Base-by-base conservation (phyloP, 2,888 invertebrate genomes). In the Cerceris rybyensis region DNA sequence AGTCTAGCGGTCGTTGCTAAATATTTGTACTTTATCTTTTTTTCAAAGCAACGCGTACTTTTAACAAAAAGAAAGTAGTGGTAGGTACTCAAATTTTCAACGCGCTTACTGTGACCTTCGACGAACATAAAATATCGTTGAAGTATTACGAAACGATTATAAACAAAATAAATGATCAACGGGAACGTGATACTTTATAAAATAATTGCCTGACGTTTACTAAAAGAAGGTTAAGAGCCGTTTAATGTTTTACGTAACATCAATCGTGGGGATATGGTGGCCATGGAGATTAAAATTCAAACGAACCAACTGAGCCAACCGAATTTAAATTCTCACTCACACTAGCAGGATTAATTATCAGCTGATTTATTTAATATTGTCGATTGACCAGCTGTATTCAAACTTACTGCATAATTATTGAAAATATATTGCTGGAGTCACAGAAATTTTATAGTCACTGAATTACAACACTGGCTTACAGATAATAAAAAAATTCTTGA, bases 1-100 rank as follows among this genome's bases (percentile, higher is more conserved):
- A 74, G 69, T 67, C 70, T 76, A 77, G 69, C 75, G 85, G 86
- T 85, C 84, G 82, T 87, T 88, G 78, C 87, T 86, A 86, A 86
- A 88, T 85, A 84, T 85, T 88, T 61, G 74, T 69, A 60, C 70
- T 67, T 81, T 64, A 60, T 66, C 70, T 69, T 59, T 80, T 50
- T 65, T 42, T 16, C 1, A 43, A 54, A 4, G 7, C 41, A 5
- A n/a, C 2, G 13, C 58, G 11, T 41, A 7, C 41, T 59, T n/a
- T 59, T 41, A 46, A 8, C 46, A 46, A 46, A 46, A 46, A 46
- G 6, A 5, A 46, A 6, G 1, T 46, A 4, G 28, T 28, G 4
- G 28, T 50, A 50, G 6, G 50, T 50, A 46, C 46, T 50, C 28
- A 28, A 50, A 50, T 11, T 11, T 8, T 46, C 6, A 46, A 46